Evolutionary conservation across 2,888 invertebrate genomes (phyloP).

Genomic region (Rhodophaea formosa): DNA sequence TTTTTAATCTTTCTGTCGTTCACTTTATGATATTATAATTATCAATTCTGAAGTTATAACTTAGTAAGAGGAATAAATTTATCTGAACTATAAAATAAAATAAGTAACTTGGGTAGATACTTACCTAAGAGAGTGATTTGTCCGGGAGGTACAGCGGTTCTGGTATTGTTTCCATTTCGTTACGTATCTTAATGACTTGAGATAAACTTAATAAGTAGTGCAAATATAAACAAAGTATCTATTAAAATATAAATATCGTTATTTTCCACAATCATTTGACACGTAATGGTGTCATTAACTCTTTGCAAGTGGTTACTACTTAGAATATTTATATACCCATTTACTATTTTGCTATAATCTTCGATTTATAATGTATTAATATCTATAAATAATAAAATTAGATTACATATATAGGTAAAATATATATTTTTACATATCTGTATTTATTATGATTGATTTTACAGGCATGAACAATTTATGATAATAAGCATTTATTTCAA

Average conservation of each 20-base stretch:
- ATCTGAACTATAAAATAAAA: no score
- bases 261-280: neutral
- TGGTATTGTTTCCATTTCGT: neutral
- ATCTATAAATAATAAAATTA: no score
- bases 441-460: no score
- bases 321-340: neutral
- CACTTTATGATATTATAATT: no score
- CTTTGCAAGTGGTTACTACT: neutral
- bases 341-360: neutral
- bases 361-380: no score
- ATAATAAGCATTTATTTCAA: no score
- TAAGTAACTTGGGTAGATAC: neutral
- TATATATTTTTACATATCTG: no score
- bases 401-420: no score
- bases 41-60: no score
- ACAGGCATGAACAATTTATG: no score
- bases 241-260: neutral
- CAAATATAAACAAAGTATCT: neutral
- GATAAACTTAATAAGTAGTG: neutral
- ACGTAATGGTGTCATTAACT: neutral
- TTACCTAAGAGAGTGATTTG: neutral
- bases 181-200: neutral
- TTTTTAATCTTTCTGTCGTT: no score
- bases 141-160: neutral
- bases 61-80: no score